Evolutionary conservation across 2,888 invertebrate species (phyloP).

Genomic region (Camptogramma bilineatum): DNA sequence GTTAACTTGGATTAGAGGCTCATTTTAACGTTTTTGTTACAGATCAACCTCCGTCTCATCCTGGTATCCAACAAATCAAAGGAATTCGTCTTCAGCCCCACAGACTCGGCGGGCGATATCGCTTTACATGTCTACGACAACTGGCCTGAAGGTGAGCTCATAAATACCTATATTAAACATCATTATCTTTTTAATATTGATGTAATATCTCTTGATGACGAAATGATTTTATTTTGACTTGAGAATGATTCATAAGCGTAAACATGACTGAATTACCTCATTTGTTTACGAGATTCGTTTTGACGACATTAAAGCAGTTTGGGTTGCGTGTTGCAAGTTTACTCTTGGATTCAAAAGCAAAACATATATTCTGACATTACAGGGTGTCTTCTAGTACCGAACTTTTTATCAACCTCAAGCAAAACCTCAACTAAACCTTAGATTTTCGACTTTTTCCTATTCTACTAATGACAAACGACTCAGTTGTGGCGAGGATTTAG

Average conservation of each 20-base stretch:
- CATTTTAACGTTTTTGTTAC: constrained; percentile 53
- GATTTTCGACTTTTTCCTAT: no score
- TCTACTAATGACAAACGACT: no score
- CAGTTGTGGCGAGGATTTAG: no score
- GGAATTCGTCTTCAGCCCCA: constrained; percentile 99
- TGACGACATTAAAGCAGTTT: background rate
- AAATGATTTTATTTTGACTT: background rate
- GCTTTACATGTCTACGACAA: constrained; percentile 99
- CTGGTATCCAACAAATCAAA: constrained; percentile 99
- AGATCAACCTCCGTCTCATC: constrained; percentile 99
- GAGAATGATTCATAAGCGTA: background rate
- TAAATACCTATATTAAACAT: background rate
- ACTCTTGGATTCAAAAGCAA: background rate
- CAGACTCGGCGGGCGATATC: constrained; percentile 99
- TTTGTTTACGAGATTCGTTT: background rate
- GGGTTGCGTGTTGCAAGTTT: background rate
- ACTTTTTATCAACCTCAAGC: no score
- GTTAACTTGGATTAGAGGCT: no score
- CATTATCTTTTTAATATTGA: constrained; percentile 2
- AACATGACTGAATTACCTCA: background rate
- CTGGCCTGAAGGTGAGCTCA: constrained; percentile 96
- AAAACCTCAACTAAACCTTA: no score
- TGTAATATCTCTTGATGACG: background rate
- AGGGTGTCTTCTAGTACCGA: no score
- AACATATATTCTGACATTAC: background rate